Evolutionary conservation across 2,888 invertebrate genomes (phyloP), one percentile per base, ranked within the genome.

Genomic region (Ditylenchus weischeri): DNA sequence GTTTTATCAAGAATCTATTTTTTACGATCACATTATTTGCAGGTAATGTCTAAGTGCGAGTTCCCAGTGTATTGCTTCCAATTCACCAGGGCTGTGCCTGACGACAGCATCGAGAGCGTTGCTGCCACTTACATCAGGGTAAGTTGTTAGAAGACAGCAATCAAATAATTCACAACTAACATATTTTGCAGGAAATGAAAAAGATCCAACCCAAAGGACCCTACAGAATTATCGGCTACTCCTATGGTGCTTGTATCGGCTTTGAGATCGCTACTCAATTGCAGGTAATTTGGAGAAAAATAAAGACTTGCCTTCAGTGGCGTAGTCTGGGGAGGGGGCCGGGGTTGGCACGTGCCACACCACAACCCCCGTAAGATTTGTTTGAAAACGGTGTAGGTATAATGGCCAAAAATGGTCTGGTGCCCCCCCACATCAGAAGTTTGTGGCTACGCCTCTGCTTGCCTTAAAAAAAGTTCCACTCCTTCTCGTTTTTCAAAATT

Each of bases 201-300:
- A 87, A 87, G 64, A 86, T 90, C 59, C 92, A 92, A 85, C 88
- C 89, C 11, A 85, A 86, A 68, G 91, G 92, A 71, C 93, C 94
- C 4, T 94, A 92, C 87, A 88, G 89, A 62, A 86, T 98, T 73
- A 88, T 91, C 57, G 96, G 95, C 1, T 96, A 98, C 86, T 96
- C 95, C 0, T 95, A 91, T 85, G 96, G 98, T 71, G 91, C 92
- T 54, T 89, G 90, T 77, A 90, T 96, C 48, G 93, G 93, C 21
- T 91, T 93, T 84, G 95, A 95, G 86, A 94, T 96, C 89, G 91
- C 91, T 36, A 85, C 90, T 47, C 90, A 91, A 83, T 86, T 95
- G 65, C 91, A 43, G 43, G 43, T 43, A 43, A 43, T 13, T 43
- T 29, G n/a, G n/a, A 38, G 7, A 38, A 10, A 43, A 92, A 83